These are phyloP conservation scores for Dascyllus trimaculatus DNA, from an alignment of 2,113 vertebrate species.

Conservation along the genomic window DNA sequence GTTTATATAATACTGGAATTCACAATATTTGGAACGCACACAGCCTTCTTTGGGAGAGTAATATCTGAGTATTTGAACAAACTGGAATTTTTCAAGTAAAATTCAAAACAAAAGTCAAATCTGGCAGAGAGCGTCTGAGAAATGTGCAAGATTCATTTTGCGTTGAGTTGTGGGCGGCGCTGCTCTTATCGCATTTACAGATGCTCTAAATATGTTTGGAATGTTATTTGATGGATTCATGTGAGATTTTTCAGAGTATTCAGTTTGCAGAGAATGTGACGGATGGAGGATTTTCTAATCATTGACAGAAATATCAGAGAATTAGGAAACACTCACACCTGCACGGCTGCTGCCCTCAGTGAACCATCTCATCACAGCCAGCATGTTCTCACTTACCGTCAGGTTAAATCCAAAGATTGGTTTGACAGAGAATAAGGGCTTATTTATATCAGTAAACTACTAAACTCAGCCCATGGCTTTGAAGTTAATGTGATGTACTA, in stretches of 20 bases:
- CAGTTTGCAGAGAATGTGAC: constrained; percentile 24
- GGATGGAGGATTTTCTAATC: background rate
- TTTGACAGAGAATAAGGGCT: background rate
- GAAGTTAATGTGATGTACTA: background rate
- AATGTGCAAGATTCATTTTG: constrained; percentile 45
- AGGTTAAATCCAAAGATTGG: background rate
- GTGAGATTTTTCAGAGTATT: constrained; percentile 19
- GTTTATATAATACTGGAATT: too few species aligned
- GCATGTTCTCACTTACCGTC: background rate
- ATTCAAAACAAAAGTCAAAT: constrained; percentile 22
- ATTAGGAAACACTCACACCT: constrained; percentile 21
- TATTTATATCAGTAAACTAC: background rate
- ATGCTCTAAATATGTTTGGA: constrained; percentile 51
- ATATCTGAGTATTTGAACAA: background rate
- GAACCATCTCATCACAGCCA: background rate
- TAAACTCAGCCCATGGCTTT: background rate
- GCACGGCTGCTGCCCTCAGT: background rate
- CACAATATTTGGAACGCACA: too few species aligned
- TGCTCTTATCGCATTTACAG: constrained; percentile 43
- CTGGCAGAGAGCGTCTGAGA: background rate
- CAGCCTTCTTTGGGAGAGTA: background rate
- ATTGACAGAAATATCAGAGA: background rate
- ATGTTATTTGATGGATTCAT: constrained; percentile 41
- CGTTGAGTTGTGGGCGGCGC: constrained; percentile 30
- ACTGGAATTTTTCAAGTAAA: background rate